A percentile compares a stretch with the other conserved stretches of the same genome.
phyloP scores from a whole-genome alignment of 2,797 vertebrate genomes.

The Tokudaia tokunoshimensis region DNA sequence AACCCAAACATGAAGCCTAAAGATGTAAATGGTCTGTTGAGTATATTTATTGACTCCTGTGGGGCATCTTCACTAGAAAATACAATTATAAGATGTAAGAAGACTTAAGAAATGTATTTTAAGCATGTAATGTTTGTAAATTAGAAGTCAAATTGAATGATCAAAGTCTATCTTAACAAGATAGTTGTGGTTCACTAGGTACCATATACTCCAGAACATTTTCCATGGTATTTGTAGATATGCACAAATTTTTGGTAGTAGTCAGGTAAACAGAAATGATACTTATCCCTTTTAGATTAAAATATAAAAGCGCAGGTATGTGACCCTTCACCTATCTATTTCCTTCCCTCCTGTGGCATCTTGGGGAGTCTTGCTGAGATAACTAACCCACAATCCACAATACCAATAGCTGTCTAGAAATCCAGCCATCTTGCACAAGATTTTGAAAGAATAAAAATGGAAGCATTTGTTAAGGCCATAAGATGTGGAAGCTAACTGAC shows the following conservation, averaged over 20 bases:
- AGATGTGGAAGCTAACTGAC: slow-evolving; percentile 11
- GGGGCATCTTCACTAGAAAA: neutral
- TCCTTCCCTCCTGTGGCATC: neutral
- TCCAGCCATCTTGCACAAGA: neutral
- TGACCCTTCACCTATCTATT: neutral
- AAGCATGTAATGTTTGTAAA: neutral
- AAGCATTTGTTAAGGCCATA: slow-evolving; percentile 30
- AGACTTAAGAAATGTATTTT: neutral
- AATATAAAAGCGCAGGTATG: neutral
- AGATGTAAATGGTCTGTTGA: neutral
- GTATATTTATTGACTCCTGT: neutral
- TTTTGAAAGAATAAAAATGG: neutral
- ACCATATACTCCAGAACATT: neutral
- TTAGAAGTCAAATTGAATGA: slow-evolving; percentile 10
- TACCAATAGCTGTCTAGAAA: neutral
- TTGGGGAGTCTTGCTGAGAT: slow-evolving; percentile 48
- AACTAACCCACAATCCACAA: slow-evolving; percentile 2
- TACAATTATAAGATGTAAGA: neutral
- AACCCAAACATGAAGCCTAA: neutral
- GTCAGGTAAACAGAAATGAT: neutral
- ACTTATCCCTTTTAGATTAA: neutral
- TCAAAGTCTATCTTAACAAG: neutral
- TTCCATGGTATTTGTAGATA: neutral
- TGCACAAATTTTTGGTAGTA: neutral
- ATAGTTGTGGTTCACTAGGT: neutral